Percentiles rank a stretch among this genome's conserved stretches.
These are phyloP conservation scores for Sebastes oblongus DNA, from an alignment of 2,797 vertebrate genomes.

Conservation along the genomic window DNA sequence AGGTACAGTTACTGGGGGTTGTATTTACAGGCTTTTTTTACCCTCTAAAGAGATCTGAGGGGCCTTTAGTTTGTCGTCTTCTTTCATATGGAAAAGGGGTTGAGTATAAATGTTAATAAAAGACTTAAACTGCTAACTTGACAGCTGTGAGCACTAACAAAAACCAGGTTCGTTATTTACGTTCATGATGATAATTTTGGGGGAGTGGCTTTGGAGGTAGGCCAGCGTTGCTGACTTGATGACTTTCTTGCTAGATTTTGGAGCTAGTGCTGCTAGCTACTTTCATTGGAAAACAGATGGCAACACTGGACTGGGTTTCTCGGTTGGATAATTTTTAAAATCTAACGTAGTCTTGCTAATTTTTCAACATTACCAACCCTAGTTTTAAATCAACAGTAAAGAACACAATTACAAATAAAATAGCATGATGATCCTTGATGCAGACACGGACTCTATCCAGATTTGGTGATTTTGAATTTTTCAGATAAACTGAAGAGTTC, in stretches of 20 bases:
- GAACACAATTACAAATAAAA: background rate
- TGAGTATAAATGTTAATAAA: too few relatives aligned
- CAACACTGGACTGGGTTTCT: background rate
- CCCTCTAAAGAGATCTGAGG: too few relatives aligned
- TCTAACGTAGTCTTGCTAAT: background rate
- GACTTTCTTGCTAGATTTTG: background rate
- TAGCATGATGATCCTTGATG: background rate
- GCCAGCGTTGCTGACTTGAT: background rate
- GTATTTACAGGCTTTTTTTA: too few relatives aligned
- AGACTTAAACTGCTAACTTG: too few relatives aligned
- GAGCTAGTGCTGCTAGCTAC: too few relatives aligned
- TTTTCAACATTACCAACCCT: background rate
- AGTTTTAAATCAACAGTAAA: background rate
- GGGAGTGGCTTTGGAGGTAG: background rate
- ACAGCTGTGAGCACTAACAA: too few relatives aligned
- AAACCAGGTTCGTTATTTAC: accelerated
- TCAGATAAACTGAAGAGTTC: background rate
- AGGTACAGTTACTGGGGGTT: background rate
- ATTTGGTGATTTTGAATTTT: background rate
- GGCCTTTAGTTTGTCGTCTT: too few relatives aligned
- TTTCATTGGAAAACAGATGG: background rate
- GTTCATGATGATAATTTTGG: background rate
- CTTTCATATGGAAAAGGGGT: too few relatives aligned
- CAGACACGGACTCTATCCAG: background rate
- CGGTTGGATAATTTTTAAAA: background rate